Percentiles rank a stretch among this genome's conserved stretches.
Conservation (phyloP, 2,113 vertebrate genomes). For the Sula dactylatra region DNA sequence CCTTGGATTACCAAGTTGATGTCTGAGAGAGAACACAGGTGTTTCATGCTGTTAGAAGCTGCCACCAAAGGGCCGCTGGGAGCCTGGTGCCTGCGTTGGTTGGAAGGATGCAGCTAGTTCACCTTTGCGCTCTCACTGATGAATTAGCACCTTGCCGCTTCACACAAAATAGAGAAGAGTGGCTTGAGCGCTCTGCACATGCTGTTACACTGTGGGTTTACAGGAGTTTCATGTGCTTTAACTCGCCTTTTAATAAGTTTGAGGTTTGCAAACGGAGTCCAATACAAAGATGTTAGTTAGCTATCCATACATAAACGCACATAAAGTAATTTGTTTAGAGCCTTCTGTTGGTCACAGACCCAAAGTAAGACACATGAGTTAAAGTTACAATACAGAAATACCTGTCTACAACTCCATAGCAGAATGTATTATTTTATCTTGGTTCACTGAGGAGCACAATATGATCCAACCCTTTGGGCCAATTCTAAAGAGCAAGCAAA, state of each 20-base stretch:
- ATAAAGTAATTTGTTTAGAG: not conserved
- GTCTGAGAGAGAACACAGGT: not conserved
- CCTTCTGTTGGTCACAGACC: not conserved
- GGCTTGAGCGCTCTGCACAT: not conserved
- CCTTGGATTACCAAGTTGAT: not conserved
- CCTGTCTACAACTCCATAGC: not conserved
- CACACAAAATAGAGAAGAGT: not conserved
- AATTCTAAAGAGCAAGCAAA: not conserved
- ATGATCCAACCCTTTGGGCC: not conserved
- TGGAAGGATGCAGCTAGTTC: not conserved
- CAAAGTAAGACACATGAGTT: not conserved
- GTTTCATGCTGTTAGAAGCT: not conserved
- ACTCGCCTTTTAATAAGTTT: not conserved
- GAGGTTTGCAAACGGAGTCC: not conserved
- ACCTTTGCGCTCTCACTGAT: not conserved
- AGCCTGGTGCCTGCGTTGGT: not conserved
- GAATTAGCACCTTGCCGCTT: not conserved
- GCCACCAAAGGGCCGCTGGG: not conserved
- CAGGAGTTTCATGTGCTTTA: not conserved
- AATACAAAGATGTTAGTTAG: not conserved
- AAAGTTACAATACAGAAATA: not conserved
- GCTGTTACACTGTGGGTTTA: not conserved
- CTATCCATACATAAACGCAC: not conserved
- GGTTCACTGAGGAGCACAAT: not conserved
- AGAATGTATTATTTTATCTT: not conserved